Base-by-base conservation (phyloP, 2,888 invertebrate genomes). In the Drosophila cracens region DNA sequence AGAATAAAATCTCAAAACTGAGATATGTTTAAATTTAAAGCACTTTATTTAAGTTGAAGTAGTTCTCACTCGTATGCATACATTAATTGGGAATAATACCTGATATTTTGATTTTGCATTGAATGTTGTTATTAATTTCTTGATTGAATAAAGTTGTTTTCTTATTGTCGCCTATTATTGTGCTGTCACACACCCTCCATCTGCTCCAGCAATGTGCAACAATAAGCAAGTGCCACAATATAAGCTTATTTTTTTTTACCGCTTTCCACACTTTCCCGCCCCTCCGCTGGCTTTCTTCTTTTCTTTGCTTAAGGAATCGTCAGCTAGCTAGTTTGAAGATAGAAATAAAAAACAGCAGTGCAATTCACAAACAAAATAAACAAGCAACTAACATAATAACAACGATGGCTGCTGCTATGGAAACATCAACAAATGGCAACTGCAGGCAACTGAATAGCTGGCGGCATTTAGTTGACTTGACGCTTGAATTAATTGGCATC, bases 401-500 rank as follows among this genome's bases (percentile, higher is more conserved):
- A 70, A 54, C 57, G 60, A 48, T 46, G 52, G 21, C 52, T 56
- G 11, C 54, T 43, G 18, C 52, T 57, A 53, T 71, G 66, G 27
- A 40, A 69, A 51, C 46, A 73, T 31, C 52, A 46, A 40, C 58
- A 76, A 64, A 56, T 38, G 18, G n/a, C 68, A 70, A 53, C 74
- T 82, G 79, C 80, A 83, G 75, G 70, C 70, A 73, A 77, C 71
- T 79, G 69, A 69, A 49, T 59, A 69, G 75, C 73, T 70, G 25
- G 38, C 56, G 84, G 74, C 72, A 60, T 80, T 87, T 58, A 74
- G 87, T 80, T 73, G 87, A 83, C 82, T 84, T 74, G 75, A 66
- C 76, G 76, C 86, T 83, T 74, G 64, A 74, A 75, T 81, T 83
- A 86, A 83, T 86, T 81, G 83, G 76, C 86, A 29, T 29, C 40